A percentile compares a stretch with the other conserved stretches of the same genome.
phyloP scores from a whole-genome alignment of 2,797 vertebrate species.

The Chaunax sp. region DNA sequence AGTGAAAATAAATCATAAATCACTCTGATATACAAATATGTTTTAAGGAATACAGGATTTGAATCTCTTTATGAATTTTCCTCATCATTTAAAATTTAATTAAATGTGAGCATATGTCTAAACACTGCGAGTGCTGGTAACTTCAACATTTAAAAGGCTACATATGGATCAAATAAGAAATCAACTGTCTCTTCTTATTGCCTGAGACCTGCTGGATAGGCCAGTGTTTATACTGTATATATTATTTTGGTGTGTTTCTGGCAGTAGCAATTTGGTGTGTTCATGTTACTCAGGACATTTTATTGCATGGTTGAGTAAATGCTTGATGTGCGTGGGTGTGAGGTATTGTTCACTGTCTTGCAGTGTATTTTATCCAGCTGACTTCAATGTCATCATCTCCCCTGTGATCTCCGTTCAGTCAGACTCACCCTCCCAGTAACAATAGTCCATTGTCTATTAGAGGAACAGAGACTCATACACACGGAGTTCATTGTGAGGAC shows the following conservation, averaged over 20 bases:
- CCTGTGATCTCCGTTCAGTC: slow-evolving; percentile 42
- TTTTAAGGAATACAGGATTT: not conserved
- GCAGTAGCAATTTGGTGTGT: slow-evolving; percentile 5
- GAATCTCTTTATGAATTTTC: not conserved
- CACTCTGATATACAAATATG: not conserved
- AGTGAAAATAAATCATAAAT: not conserved
- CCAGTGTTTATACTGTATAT: not conserved
- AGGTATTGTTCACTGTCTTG: slow-evolving; percentile 27
- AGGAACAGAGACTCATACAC: slow-evolving; percentile 56
- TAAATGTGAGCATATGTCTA: slow-evolving; percentile 7
- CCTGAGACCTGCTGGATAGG: slow-evolving; percentile 6
- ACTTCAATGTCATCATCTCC: slow-evolving; percentile 72
- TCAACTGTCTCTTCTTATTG: slow-evolving; percentile 8
- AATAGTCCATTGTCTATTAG: slow-evolving; percentile 74
- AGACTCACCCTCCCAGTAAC: slow-evolving; percentile 59
- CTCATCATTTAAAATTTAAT: slow-evolving; percentile 3
- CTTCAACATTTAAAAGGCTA: slow-evolving; percentile 16
- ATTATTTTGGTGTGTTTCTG: not conserved
- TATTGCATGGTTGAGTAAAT: not conserved
- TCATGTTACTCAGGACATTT: slow-evolving; percentile 23
- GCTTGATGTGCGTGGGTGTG: slow-evolving; percentile 1
- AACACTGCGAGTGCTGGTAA: not conserved
- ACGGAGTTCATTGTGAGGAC: slow-evolving; percentile 69
- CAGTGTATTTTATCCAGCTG: slow-evolving; percentile 48
- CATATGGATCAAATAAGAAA: slow-evolving; percentile 33